Evolutionary conservation across 2,888 invertebrate genomes (phyloP).

Genomic region (Didymodactylos carnosus): DNA sequence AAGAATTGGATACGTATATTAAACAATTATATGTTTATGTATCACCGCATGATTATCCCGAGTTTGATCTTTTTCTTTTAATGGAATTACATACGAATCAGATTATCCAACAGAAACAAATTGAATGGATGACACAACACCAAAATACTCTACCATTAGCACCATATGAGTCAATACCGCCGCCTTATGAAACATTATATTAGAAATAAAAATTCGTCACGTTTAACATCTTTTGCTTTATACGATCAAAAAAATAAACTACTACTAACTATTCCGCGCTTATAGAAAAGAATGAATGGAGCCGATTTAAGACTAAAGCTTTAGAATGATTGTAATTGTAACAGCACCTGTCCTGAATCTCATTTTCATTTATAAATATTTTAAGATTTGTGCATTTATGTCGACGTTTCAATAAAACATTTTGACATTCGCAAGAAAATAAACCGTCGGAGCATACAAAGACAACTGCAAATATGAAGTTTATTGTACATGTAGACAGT

Average conservation of each 20-base stretch:
- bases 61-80: neutral
- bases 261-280: too few species aligned
- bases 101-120: neutral
- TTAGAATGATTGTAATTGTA: too few species aligned
- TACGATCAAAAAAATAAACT: neutral
- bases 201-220: neutral
- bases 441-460: too few species aligned
- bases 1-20: neutral
- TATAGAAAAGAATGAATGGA: too few species aligned
- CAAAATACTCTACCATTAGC: neutral
- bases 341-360: too few species aligned
- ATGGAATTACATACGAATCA: neutral
- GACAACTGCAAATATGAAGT: too few species aligned
- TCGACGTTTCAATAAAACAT: too few species aligned
- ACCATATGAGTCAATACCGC: neutral
- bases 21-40: neutral
- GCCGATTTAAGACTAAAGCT: too few species aligned
- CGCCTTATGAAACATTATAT: neutral
- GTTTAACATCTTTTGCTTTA: neutral
- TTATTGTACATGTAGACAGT: too few species aligned
- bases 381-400: too few species aligned
- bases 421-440: too few species aligned
- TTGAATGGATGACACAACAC: neutral
- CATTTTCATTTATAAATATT: too few species aligned
- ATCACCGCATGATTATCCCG: neutral